phyloP scores from a whole-genome alignment of 1,140 invertebrate species.

The Catajapyx aquilonaris region DNA sequence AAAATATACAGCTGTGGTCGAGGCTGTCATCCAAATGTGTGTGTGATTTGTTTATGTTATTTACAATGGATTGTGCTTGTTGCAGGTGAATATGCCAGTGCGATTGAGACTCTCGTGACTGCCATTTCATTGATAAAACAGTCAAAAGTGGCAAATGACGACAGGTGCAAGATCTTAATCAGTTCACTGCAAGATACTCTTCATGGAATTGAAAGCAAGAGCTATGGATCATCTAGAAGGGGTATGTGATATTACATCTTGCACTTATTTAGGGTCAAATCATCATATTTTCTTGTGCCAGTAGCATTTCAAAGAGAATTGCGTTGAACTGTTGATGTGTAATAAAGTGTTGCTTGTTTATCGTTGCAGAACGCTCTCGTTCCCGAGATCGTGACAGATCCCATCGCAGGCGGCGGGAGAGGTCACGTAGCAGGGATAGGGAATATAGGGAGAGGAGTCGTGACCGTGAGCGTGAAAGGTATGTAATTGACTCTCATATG shows the following conservation, averaged over 20 bases:
- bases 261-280: slow-evolving; percentile 1
- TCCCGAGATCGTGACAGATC: slow-evolving; percentile 52
- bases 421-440: slow-evolving; percentile 55
- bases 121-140: slow-evolving; percentile 97
- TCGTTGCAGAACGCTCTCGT: slow-evolving; percentile 38
- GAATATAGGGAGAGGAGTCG: slow-evolving; percentile 48
- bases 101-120: slow-evolving; percentile 94
- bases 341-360: slow-evolving; percentile 4
- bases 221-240: slow-evolving; percentile 53
- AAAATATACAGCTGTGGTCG: too few relatives aligned
- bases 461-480: slow-evolving; percentile 34
- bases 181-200: slow-evolving; percentile 91
- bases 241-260: slow-evolving; percentile 15
- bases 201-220: slow-evolving; percentile 90
- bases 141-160: slow-evolving; percentile 92
- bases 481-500: too few relatives aligned
- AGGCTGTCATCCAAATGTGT: too few relatives aligned
- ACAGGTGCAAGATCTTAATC: slow-evolving; percentile 94
- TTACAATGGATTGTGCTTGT: too few relatives aligned
- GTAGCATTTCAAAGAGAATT: slow-evolving; percentile 1
- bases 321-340: neutral
- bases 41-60: too few relatives aligned
- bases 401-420: slow-evolving; percentile 41
- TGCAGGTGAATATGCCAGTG: slow-evolving; percentile 81
- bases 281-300: slow-evolving; percentile 1